These are phyloP conservation scores for Coregonus clupeaformis DNA, from an alignment of 2,113 vertebrate species.

Conservation along the genomic window DNA sequence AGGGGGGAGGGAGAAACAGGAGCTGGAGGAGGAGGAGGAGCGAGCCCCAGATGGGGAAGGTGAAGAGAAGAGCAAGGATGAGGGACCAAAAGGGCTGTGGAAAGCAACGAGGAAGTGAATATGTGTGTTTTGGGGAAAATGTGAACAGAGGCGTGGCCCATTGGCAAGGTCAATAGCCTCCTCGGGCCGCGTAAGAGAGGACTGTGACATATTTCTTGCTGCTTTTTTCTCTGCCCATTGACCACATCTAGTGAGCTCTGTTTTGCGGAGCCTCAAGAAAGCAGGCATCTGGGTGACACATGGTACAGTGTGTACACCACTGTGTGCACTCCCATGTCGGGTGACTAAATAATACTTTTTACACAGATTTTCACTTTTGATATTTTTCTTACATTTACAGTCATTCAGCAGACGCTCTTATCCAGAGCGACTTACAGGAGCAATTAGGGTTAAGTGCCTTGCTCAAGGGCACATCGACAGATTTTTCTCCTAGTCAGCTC, in stretches of 20 bases:
- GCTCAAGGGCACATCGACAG: no score
- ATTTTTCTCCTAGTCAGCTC: no score
- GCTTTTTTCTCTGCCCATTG: slow-evolving; percentile 22
- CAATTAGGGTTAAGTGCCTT: no score
- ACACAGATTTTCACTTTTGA: background rate
- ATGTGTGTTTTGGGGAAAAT: slow-evolving; percentile 11
- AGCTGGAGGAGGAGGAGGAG: slow-evolving; percentile 19
- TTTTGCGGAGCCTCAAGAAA: slow-evolving; percentile 34
- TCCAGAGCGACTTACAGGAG: no score
- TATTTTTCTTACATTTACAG: no score
- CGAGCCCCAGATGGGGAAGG: slow-evolving; percentile 40
- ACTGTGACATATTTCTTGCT: slow-evolving; percentile 19
- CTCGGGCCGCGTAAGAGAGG: slow-evolving; percentile 24
- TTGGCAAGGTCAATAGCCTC: slow-evolving; percentile 29
- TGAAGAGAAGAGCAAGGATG: background rate
- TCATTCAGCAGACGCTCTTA: no score
- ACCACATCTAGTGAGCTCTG: slow-evolving; percentile 44
- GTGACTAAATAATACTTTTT: background rate
- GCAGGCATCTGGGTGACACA: slow-evolving; percentile 59
- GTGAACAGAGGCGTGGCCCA: slow-evolving; percentile 19
- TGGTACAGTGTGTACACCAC: slow-evolving; percentile 30
- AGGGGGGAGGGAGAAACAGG: slow-evolving; percentile 19
- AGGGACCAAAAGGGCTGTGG: background rate
- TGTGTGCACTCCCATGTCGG: slow-evolving; percentile 11
- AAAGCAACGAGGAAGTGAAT: slow-evolving; percentile 7